These are phyloP conservation scores for Rhynchonycteris naso DNA, from an alignment of 2,797 vertebrate species.

Conservation along the genomic window DNA sequence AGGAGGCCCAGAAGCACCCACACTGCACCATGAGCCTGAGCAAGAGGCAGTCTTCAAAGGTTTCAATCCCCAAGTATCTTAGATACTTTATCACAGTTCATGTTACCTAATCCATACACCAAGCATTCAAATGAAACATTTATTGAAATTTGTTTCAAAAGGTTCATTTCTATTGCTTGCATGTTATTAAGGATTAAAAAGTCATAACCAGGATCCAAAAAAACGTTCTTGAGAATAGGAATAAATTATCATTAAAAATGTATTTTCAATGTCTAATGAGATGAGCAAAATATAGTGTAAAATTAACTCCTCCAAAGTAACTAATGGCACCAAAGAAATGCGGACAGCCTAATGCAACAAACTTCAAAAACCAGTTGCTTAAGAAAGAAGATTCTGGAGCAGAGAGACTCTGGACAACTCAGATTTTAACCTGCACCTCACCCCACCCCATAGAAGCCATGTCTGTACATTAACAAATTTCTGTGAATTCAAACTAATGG, in stretches of 20 bases:
- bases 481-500: rapidly evolving
- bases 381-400: background rate
- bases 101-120: too few relatives aligned
- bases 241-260: background rate
- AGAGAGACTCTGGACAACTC: background rate
- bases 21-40: background rate
- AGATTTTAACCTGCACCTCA: rapidly evolving
- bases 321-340: background rate
- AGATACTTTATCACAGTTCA: rapidly evolving
- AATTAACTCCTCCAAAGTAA: background rate
- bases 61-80: rapidly evolving
- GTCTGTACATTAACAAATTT: rapidly evolving
- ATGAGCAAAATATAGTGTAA: background rate
- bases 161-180: background rate
- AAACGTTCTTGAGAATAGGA: background rate
- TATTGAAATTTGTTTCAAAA: background rate
- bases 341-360: background rate
- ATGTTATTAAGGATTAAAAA: background rate
- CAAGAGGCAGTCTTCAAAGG: background rate
- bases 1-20: background rate
- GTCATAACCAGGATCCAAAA: background rate
- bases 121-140: background rate
- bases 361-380: background rate
- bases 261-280: background rate
- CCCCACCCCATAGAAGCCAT: too few relatives aligned